phyloP scores from a whole-genome alignment of 1,140 invertebrate genomes.

The Andricus grossulariae region DNA sequence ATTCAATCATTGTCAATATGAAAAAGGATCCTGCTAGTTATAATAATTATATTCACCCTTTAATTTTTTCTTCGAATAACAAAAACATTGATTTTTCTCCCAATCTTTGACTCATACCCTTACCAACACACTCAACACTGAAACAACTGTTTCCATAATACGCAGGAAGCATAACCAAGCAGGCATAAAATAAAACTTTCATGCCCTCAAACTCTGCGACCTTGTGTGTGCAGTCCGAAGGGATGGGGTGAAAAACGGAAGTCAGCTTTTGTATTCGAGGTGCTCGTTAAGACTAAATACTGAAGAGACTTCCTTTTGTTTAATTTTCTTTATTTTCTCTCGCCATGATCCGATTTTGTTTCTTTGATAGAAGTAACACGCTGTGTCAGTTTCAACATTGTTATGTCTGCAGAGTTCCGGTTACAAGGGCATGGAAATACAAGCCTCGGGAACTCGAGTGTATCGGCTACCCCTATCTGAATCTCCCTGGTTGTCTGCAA shows the following conservation, averaged over 20 bases:
- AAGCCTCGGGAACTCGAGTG: background rate
- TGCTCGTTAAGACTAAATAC: conserved; percentile 24
- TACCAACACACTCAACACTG: too few relatives aligned
- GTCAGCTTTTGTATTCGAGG: conserved; percentile 11
- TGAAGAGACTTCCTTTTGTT: background rate
- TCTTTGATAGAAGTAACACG: background rate
- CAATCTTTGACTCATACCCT: too few relatives aligned
- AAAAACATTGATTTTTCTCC: too few relatives aligned
- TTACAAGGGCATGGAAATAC: background rate
- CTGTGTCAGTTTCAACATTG: background rate
- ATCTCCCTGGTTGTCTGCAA: background rate
- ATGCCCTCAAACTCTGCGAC: too few relatives aligned
- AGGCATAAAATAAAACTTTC: too few relatives aligned
- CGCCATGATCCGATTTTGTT: background rate
- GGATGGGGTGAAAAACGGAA: background rate
- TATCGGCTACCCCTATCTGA: background rate
- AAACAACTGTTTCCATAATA: too few relatives aligned
- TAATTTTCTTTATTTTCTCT: conserved; percentile 15
- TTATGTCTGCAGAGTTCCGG: background rate
- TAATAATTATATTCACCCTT: too few relatives aligned
- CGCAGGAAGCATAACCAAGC: too few relatives aligned
- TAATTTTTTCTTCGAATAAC: too few relatives aligned
- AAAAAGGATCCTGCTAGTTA: too few relatives aligned
- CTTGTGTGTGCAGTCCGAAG: background rate
- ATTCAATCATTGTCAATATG: too few relatives aligned